These are phyloP conservation scores for Urocyon cinereoargenteus DNA, from an alignment of 2,797 vertebrate genomes.

Conservation along the genomic window DNA sequence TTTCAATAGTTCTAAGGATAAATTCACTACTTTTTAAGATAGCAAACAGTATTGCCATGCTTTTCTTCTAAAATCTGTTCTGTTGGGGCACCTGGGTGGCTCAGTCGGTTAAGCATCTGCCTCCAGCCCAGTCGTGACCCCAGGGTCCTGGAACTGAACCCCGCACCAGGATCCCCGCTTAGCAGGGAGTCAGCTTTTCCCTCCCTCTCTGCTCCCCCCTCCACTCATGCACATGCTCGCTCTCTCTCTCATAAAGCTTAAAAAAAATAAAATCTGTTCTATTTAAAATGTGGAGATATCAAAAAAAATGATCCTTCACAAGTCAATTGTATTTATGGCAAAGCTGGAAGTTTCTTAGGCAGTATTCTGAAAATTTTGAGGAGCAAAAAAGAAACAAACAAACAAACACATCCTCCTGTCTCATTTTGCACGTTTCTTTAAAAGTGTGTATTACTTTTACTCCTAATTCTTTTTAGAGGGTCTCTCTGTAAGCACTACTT, in stretches of 20 bases:
- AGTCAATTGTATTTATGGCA: not conserved
- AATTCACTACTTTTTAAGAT: not conserved
- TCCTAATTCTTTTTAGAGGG: not conserved
- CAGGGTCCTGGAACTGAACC: not conserved
- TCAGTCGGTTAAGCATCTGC: not conserved
- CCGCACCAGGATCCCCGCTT: not conserved
- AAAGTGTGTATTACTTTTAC: not conserved
- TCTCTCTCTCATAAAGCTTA: not conserved
- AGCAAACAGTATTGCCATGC: not conserved
- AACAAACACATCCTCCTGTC: not conserved
- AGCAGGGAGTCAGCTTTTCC: not conserved
- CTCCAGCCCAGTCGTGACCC: not conserved
- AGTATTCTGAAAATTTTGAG: not conserved
- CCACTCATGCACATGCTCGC: not conserved
- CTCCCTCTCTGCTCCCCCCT: not conserved
- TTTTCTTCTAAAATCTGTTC: conserved; percentile 38
- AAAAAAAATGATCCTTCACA: not conserved
- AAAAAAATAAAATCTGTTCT: not conserved
- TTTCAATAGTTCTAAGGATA: conserved; percentile 6
- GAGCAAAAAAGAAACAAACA: not conserved
- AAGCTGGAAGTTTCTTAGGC: not conserved
- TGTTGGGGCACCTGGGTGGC: not conserved
- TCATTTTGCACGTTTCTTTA: not conserved
- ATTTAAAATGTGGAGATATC: not conserved
- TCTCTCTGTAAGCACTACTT: not conserved